These are phyloP conservation scores for Drosophila tani DNA, from an alignment of 1,140 invertebrate genomes.

Conservation along the genomic window DNA sequence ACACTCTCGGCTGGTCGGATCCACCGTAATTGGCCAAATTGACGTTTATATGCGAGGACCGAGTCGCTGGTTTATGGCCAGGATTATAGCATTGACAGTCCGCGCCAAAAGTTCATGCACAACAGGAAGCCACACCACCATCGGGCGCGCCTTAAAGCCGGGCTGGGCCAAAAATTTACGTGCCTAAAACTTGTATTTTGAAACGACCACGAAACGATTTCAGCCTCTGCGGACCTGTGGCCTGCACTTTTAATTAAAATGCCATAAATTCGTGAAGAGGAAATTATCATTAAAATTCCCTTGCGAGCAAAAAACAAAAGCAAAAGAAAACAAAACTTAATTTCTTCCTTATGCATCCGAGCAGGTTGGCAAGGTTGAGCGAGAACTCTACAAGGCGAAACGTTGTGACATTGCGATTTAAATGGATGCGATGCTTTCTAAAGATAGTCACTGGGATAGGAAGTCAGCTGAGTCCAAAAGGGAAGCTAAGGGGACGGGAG, in stretches of 20 bases:
- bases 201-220: slow-evolving; percentile 43
- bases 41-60: slow-evolving; percentile 72
- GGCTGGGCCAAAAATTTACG: slow-evolving; percentile 55
- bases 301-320: slow-evolving; percentile 5
- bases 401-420: neutral
- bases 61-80: slow-evolving; percentile 55
- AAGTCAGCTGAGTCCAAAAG: neutral
- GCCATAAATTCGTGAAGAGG: slow-evolving; percentile 79
- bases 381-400: slow-evolving; percentile 5
- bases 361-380: slow-evolving; percentile 55
- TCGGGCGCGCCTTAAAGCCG: slow-evolving; percentile 49
- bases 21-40: slow-evolving; percentile 79
- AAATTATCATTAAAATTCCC: slow-evolving; percentile 82
- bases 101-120: slow-evolving; percentile 61
- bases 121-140: slow-evolving; percentile 62
- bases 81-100: slow-evolving; percentile 77
- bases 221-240: slow-evolving; percentile 16
- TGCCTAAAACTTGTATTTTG: slow-evolving; percentile 76
- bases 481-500: neutral
- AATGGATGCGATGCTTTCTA: slow-evolving; percentile 18
- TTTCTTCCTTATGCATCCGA: slow-evolving; percentile 73
- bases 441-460: slow-evolving; percentile 6
- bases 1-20: slow-evolving; percentile 22
- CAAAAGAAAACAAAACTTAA: slow-evolving; percentile 51
- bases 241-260: slow-evolving; percentile 78